phyloP scores from a whole-genome alignment of 1,140 invertebrate genomes.

The Notospermus geniculatus region DNA sequence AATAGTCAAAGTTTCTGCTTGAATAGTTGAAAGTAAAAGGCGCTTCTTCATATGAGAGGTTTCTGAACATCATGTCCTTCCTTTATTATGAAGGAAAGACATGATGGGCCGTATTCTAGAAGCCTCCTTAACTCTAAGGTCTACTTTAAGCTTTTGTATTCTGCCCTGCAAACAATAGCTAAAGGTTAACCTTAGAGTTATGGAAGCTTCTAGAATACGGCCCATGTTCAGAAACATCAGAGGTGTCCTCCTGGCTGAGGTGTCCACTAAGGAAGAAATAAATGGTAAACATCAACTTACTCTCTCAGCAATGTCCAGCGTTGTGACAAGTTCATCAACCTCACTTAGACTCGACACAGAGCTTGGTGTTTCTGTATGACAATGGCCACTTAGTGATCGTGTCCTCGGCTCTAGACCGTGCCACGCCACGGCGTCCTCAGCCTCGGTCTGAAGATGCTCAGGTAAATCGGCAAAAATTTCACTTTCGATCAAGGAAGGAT shows the following conservation, averaged over 20 bases:
- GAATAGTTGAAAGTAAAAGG: too few species aligned
- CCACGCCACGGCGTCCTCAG: slow-evolving; percentile 49
- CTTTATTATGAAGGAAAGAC: not conserved
- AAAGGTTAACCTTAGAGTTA: too few species aligned
- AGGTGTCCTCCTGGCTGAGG: too few species aligned
- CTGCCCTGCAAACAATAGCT: too few species aligned
- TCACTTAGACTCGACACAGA: slow-evolving; percentile 48
- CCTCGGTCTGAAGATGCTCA: slow-evolving; percentile 63
- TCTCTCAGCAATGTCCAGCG: slow-evolving; percentile 26
- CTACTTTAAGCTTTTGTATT: too few species aligned
- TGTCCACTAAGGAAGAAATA: slow-evolving; percentile 3
- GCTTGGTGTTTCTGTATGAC: slow-evolving; percentile 33
- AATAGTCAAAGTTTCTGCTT: slow-evolving; percentile 19
- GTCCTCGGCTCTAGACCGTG: slow-evolving; percentile 20
- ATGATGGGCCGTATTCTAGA: too few species aligned
- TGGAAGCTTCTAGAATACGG: too few species aligned
- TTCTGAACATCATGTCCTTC: too few species aligned
- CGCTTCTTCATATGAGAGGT: too few species aligned
- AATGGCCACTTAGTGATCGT: slow-evolving; percentile 5
- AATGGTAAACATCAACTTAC: slow-evolving; percentile 17
- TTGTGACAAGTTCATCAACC: slow-evolving; percentile 38
- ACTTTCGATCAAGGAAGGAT: slow-evolving; percentile 62
- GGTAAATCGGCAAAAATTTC: slow-evolving; percentile 67
- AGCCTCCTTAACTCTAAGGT: too few species aligned
- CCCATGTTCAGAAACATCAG: too few species aligned